phyloP scores from a whole-genome alignment of 2,113 vertebrate genomes.

The Pholis gunnellus region DNA sequence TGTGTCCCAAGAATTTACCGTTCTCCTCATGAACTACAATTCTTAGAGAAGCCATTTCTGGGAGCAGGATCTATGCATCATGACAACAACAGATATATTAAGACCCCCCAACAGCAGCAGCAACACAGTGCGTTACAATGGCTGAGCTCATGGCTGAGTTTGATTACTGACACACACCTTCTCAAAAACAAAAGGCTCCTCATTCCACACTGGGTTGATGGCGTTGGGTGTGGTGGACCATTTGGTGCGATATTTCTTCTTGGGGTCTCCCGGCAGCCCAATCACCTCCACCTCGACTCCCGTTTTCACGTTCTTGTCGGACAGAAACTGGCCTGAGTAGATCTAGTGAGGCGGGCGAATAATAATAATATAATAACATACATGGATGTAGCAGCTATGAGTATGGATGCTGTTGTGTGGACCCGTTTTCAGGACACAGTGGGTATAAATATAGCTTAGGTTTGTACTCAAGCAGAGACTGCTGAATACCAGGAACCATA shows the following conservation, averaged over 20 bases:
- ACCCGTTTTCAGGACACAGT: conserved; percentile 22
- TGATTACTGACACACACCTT: conserved; percentile 85
- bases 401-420: conserved; percentile 8
- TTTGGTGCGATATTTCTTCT: conserved; percentile 94
- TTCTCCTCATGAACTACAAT: conserved; percentile 93
- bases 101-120: background rate
- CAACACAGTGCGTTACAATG: background rate
- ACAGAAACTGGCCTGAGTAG: conserved; percentile 96
- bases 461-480: conserved; percentile 34
- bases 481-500: conserved; percentile 58
- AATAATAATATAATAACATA: conserved; percentile 2
- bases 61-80: conserved; percentile 90
- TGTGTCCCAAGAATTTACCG: conserved; percentile 95
- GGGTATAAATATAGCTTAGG: conserved; percentile 44
- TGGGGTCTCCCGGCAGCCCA: conserved; percentile 94
- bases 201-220: conserved; percentile 98
- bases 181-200: conserved; percentile 97
- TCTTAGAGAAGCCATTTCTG: conserved; percentile 92
- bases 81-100: conserved; percentile 45
- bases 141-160: background rate
- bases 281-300: conserved; percentile 96
- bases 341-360: conserved; percentile 80
- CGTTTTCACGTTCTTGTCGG: conserved; percentile 91
- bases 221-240: conserved; percentile 89
- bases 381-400: background rate